phyloP scores from a whole-genome alignment of 2,888 invertebrate species.

The Elgonia sp. region DNA sequence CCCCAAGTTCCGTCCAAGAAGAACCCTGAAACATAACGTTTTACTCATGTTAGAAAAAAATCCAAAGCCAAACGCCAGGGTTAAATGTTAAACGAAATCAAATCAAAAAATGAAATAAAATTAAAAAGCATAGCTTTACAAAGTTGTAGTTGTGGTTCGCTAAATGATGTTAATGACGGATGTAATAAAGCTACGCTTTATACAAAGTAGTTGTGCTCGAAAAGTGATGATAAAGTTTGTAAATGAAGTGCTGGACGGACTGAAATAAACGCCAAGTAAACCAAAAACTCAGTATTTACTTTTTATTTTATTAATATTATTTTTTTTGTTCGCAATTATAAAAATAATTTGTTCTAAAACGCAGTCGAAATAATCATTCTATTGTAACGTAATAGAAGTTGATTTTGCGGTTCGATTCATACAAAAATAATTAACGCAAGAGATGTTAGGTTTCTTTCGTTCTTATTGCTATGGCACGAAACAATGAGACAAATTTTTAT shows the following conservation, averaged over 20 bases:
- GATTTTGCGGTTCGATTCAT: conserved; percentile 15
- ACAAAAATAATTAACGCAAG: conserved; percentile 23
- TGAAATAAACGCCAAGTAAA: conserved; percentile 39
- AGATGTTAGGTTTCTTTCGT: not conserved
- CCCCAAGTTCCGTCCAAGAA: conserved; percentile 60
- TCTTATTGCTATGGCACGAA: conserved; percentile 15
- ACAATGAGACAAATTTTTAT: not conserved
- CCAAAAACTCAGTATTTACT: conserved; percentile 45
- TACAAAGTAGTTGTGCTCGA: conserved; percentile 15
- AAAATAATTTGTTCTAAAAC: conserved; percentile 70
- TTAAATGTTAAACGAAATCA: conserved; percentile 18
- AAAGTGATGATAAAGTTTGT: conserved; percentile 8
- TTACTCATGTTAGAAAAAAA: conserved; percentile 40
- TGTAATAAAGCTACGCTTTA: conserved; percentile 54
- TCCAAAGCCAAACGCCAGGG: not conserved
- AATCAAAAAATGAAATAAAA: conserved; percentile 11
- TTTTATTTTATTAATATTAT: no score
- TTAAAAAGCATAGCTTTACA: conserved; percentile 54
- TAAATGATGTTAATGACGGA: conserved; percentile 52
- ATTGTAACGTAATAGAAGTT: conserved; percentile 29
- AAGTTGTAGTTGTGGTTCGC: conserved; percentile 12
- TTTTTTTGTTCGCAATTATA: conserved; percentile 64
- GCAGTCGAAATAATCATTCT: conserved; percentile 36
- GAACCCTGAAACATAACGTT: conserved; percentile 69
- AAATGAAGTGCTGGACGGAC: conserved; percentile 30